Percentiles rank a stretch among this genome's conserved stretches.
phyloP scores from a whole-genome alignment of 2,888 invertebrate genomes.

The Leptothorax acervorum region DNA sequence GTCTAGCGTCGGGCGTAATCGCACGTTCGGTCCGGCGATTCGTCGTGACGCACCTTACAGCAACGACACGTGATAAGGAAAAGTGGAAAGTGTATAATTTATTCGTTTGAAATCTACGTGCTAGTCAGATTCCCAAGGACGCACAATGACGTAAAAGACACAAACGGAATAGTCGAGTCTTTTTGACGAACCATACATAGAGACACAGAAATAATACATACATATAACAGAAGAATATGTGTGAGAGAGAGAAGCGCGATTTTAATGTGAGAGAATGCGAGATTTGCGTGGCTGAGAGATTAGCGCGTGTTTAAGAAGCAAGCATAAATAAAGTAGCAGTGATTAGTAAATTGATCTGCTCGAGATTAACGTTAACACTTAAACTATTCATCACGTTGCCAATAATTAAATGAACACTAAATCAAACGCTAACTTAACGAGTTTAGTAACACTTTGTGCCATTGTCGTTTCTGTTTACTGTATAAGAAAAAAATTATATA shows the following conservation, averaged over 20 bases:
- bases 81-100: conserved; percentile 57
- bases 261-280: conserved; percentile 49
- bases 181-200: conserved; percentile 31
- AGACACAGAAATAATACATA: conserved; percentile 54
- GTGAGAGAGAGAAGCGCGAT: conserved; percentile 21
- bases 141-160: conserved; percentile 75
- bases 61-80: conserved; percentile 42
- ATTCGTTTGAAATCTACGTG: conserved; percentile 73
- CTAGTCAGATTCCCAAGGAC: conserved; percentile 80
- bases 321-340: conserved; percentile 62
- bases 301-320: conserved; percentile 50
- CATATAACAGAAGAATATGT: conserved; percentile 28
- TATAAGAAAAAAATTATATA: conserved; percentile 69
- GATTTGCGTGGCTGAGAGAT: conserved; percentile 63
- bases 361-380: conserved; percentile 70
- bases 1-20: conserved; percentile 47
- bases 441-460: conserved; percentile 78
- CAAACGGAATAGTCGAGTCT: conserved; percentile 52
- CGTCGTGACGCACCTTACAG: conserved; percentile 48
- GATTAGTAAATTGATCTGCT: conserved; percentile 63
- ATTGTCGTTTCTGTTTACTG: conserved; percentile 76
- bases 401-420: conserved; percentile 75
- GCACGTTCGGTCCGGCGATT: conserved; percentile 36
- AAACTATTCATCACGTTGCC: conserved; percentile 73
- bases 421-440: conserved; percentile 77